Evolutionary conservation across 1,140 invertebrate species (phyloP), one percentile per base, ranked within the genome.

Genomic region (Arctopsyche grandis): DNA sequence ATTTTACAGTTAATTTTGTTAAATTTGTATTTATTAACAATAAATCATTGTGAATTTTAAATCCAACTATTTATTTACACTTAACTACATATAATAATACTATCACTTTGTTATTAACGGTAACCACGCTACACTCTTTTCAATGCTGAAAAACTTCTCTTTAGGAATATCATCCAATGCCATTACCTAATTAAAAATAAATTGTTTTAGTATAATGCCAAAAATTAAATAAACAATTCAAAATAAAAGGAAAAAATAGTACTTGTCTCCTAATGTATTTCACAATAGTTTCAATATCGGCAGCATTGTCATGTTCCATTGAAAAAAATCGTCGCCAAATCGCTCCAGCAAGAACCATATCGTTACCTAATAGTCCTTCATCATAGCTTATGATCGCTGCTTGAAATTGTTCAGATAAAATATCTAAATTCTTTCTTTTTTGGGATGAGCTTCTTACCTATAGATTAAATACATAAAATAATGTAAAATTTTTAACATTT

Each of bases 361-460:
- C 95, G 24, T 70, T 69, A 24, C 19, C 60, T 46, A 81, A 12
- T 14, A 97, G 84, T 21, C 95, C 95, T 89, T 97, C 95, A 86
- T 97, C 95, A 84, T 97, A 97, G n/a, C 90, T 90, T 80, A 97
- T 90, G 22, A 97, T 84, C 56, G 94, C 91, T n/a, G 94, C 94
- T 86, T 95, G 93, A 85, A 97, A 94, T 84, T 96, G 93, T 80
- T 94, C 89, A 9, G 91, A 92, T 5, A 96, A 84, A 73, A 91
- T 89, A 63, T 88, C 66, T 0, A 93, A 86, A 84, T 94, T 90
- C 74, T 88, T 87, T 44, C 86, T 89, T 21, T 91, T 90, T 73
- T 87, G 86, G 0, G 89, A 86, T 71, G 88, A 84, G 87, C 91
- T 92, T 69, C 88, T 88, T 44, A 88, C 86, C 92, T 93, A n/a